Evolutionary conservation across 2,888 invertebrate species (phyloP).

Genomic region (Hirtodrosophila confusa): DNA sequence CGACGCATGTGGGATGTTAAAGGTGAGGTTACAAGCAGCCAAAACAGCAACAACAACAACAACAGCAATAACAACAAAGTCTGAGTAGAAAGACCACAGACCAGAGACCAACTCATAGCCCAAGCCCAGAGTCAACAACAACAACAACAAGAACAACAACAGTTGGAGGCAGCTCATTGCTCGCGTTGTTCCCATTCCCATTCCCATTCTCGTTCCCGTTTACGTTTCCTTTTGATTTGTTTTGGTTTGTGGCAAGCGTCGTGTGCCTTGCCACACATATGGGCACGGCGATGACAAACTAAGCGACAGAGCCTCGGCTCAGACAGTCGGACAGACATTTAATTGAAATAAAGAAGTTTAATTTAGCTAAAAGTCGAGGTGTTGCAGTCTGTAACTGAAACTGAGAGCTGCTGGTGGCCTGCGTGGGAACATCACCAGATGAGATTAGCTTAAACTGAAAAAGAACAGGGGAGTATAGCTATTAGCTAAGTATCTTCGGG

Average conservation of each 20-base stretch:
- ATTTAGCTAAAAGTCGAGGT: conserved; percentile 69
- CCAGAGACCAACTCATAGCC: conserved; percentile 40
- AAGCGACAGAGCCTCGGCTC: conserved; percentile 46
- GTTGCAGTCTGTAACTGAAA: conserved; percentile 49
- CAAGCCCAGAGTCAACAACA: conserved; percentile 46
- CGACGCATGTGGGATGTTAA: conserved; percentile 82
- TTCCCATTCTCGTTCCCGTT: conserved; percentile 39
- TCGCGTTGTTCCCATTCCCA: conserved; percentile 77
- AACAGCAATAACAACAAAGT: conserved; percentile 6
- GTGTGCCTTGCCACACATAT: conserved; percentile 69
- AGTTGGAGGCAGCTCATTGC: conserved; percentile 45
- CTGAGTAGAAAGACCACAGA: conserved; percentile 20
- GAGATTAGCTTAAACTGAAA: conserved; percentile 37
- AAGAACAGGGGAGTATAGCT: neutral
- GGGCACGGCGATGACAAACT: conserved; percentile 78
- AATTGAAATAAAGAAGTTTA: conserved; percentile 79
- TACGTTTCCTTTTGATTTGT: conserved; percentile 48
- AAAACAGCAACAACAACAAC: conserved; percentile 33
- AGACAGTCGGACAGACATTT: conserved; percentile 51
- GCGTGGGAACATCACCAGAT: conserved; percentile 63
- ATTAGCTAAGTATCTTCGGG: no score
- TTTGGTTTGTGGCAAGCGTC: conserved; percentile 55
- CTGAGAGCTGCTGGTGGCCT: conserved; percentile 37
- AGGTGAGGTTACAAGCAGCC: conserved; percentile 79
- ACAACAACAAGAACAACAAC: conserved; percentile 15